Evolutionary conservation across 2,888 invertebrate species (phyloP), one percentile per base, ranked within the genome.

Genomic region (Drosophila histrio): DNA sequence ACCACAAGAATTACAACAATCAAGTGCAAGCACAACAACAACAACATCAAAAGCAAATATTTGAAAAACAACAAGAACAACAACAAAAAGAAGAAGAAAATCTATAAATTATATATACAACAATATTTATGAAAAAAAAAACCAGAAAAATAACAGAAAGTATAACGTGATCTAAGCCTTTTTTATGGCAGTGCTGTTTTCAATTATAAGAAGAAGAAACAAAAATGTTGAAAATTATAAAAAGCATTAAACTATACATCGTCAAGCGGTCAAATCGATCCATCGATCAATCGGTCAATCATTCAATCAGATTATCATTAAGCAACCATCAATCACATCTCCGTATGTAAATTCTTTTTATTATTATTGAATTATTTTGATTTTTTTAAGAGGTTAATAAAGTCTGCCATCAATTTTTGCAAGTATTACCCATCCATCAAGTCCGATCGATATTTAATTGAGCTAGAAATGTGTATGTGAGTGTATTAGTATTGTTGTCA

Each of bases 11-110:
- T 8, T 39, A 56, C 46, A 36, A 19, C 30, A 53, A 43, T 21
- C 59, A 60, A 39, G 49, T 60, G 36, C 32, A 50, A 49, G 22
- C 49, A 50, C 36, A 36, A 58, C 43, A 59, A 61, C 28, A 64
- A 3, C 13, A 46, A 34, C 50, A 46, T 24, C 15, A 50, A 41
- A 15, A 43, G 8, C 13, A 44, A 28, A 15, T 17, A 36, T 15
- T 57, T 17, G 19, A 62, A 43, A 21, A 11, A 34, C 17, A 32
- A 44, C 28, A 19, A 19, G 13, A 32, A 41, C 34, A 64, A 3
- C n/a, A 32, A 36, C 38, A 43, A 28, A 17, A 49, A 32, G 19
- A 13, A 4, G 30, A 30, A 26, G 15, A 26, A 24, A 15, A 15
- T 24, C 0, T 15, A 26, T 11, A 38, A 34, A 6, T 21, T 19